Percentiles rank a stretch among this genome's conserved stretches.
Evolutionary conservation across 2,888 invertebrate genomes (phyloP).

Genomic region (Rhorus exstirpatorius): DNA sequence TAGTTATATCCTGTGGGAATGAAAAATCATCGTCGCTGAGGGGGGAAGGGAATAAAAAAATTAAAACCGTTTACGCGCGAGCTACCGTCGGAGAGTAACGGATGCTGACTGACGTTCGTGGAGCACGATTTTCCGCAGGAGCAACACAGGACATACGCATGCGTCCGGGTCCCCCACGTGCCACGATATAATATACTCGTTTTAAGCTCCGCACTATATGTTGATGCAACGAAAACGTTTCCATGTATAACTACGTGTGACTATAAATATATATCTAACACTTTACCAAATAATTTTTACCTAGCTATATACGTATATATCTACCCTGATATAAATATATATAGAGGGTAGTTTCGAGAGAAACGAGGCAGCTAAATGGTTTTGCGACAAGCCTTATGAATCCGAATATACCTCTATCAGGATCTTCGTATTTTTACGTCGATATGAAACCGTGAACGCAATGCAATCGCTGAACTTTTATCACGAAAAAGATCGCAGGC

Average conservation of each 20-base stretch:
- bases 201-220: conserved; percentile 66
- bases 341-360: no score
- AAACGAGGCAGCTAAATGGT: no score
- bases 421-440: no score
- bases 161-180: conserved; percentile 81
- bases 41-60: conserved; percentile 14
- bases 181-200: conserved; percentile 79
- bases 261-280: conserved; percentile 12
- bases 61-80: conserved; percentile 72
- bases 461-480: no score
- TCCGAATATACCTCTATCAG: no score
- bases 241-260: conserved; percentile 29
- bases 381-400: no score
- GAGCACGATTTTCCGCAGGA: conserved; percentile 79
- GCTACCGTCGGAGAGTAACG: conserved; percentile 78
- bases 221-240: conserved; percentile 20
- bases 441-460: no score
- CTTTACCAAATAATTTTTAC: no score
- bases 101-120: conserved; percentile 81
- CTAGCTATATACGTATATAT: neutral
- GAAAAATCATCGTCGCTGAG: conserved; percentile 7
- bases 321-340: neutral
- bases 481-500: no score
- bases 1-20: neutral
- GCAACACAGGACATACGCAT: conserved; percentile 82